A percentile compares a stretch with the other conserved stretches of the same genome.
phyloP scores from a whole-genome alignment of 2,888 invertebrate genomes.

The Conops quadrifasciatus region DNA sequence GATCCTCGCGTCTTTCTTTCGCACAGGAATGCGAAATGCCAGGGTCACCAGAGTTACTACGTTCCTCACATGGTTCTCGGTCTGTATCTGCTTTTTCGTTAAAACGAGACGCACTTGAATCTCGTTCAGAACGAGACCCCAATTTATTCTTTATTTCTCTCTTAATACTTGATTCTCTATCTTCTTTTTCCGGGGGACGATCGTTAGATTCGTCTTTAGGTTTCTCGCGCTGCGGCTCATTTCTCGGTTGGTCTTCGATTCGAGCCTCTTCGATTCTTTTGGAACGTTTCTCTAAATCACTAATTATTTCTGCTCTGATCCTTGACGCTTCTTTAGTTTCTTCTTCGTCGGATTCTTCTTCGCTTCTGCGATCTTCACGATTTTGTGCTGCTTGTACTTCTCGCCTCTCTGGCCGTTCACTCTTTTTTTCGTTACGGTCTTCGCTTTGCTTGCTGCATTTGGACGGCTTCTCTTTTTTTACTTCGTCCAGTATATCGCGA shows the following conservation, averaged over 20 bases:
- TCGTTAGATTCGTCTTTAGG: conserved; percentile 6
- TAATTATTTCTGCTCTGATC: not conserved
- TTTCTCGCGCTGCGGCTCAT: not conserved
- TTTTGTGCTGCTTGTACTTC: not conserved
- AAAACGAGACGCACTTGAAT: not conserved
- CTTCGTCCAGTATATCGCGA: conserved; percentile 70
- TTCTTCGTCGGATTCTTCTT: not conserved
- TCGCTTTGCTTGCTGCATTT: not conserved
- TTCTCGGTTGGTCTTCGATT: not conserved
- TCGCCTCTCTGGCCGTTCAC: conserved; percentile 3
- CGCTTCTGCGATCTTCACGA: not conserved
- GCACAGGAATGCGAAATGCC: too few relatives aligned
- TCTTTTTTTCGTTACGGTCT: conserved; percentile 18
- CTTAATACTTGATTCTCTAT: too few relatives aligned
- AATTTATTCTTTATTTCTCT: too few relatives aligned
- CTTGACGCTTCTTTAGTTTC: not conserved
- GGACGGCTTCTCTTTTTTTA: conserved; percentile 67
- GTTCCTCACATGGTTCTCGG: not conserved
- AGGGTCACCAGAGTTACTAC: not conserved
- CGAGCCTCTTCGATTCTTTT: not conserved
- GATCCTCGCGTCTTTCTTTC: not conserved
- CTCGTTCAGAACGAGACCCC: not conserved
- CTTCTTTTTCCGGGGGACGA: not conserved
- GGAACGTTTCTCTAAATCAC: conserved; percentile 2
- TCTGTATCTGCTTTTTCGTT: not conserved